These are phyloP conservation scores for Grus americana DNA, from an alignment of 2,113 vertebrate genomes.

Conservation along the genomic window DNA sequence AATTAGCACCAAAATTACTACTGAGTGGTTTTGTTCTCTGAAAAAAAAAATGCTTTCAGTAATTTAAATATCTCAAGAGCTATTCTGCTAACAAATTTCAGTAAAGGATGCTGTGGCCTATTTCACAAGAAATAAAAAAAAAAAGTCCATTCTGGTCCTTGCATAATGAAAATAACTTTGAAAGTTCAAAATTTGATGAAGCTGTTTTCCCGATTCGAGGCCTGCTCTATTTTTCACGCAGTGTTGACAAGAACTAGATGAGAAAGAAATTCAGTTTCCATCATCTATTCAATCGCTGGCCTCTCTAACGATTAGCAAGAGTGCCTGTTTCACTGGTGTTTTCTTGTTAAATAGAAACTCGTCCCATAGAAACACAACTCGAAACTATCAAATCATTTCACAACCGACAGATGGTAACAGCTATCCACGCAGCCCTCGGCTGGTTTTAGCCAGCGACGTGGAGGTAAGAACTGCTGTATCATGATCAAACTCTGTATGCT, in stretches of 20 bases:
- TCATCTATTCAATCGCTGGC: slow-evolving; percentile 11
- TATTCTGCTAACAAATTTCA: background rate
- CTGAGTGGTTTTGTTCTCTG: background rate
- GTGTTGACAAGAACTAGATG: slow-evolving; percentile 44
- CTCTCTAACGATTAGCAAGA: background rate
- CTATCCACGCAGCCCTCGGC: background rate
- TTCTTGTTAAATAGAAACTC: slow-evolving; percentile 20
- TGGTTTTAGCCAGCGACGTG: background rate
- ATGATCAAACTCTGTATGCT: background rate
- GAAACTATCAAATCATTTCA: slow-evolving; percentile 13
- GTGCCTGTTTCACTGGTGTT: background rate
- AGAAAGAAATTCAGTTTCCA: slow-evolving; percentile 43
- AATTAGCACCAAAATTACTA: background rate
- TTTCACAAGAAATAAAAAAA: background rate
- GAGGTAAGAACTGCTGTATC: background rate
- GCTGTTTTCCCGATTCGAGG: background rate
- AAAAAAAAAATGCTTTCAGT: background rate
- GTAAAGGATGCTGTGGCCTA: background rate
- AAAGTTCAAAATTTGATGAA: slow-evolving; percentile 8
- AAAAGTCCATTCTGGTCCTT: background rate
- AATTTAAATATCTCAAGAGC: background rate
- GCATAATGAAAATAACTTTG: slow-evolving; percentile 27
- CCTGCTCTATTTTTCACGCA: slow-evolving; percentile 13
- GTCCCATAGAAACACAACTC: background rate
- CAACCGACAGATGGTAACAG: background rate